Base-by-base conservation (phyloP, 2,888 invertebrate genomes). In the Taenaris catops region DNA sequence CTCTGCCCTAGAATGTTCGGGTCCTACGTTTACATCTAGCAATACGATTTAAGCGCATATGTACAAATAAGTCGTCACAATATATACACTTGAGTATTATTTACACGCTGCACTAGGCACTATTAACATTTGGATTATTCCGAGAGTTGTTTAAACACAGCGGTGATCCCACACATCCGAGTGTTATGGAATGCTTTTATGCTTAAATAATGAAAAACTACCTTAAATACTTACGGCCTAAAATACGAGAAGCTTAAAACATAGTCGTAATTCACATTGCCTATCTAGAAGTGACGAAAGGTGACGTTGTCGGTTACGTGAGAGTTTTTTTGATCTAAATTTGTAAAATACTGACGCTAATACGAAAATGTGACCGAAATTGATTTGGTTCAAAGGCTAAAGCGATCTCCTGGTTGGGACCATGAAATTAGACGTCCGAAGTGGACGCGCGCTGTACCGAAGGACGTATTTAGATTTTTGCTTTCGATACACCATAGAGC, bases 81-180 rank as follows among this genome's bases (percentile, higher is more conserved):
- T 66, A 60, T 49, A 53, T 53, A 51, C 46, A 51, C 37, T 34
- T 38, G n/a, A 53, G 49, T 65, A 67, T 65, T 63, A 54, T 55
- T 27, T 78, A 76, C 78, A 80, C n/a, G n/a, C n/a, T n/a, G n/a
- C n/a, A n/a, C 47, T 44, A 59, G 41, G 56, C 31, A 46, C 64
- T 68, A n/a, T n/a, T n/a, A 69, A 63, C 64, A 61, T 74, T 76
- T 73, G 63, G 69, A 79, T 74, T 78, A 73, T 63, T 69, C 63
- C 58, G n/a, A n/a, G 56, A 76, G 78, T 73, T 80, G 71, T 71
- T 66, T 69, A 78, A 80, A 83, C 79, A 80, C 76, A 74, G 79
- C 70, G 74, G 84, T 81, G 84, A 84, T 84, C 84, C 84, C 83
- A 81, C 68, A 75, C n/a, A n/a, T n/a, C n/a, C 51, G 63, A 80